These are phyloP conservation scores for Tanypteryx hageni DNA, from an alignment of 2,888 invertebrate genomes.

Conservation along the genomic window DNA sequence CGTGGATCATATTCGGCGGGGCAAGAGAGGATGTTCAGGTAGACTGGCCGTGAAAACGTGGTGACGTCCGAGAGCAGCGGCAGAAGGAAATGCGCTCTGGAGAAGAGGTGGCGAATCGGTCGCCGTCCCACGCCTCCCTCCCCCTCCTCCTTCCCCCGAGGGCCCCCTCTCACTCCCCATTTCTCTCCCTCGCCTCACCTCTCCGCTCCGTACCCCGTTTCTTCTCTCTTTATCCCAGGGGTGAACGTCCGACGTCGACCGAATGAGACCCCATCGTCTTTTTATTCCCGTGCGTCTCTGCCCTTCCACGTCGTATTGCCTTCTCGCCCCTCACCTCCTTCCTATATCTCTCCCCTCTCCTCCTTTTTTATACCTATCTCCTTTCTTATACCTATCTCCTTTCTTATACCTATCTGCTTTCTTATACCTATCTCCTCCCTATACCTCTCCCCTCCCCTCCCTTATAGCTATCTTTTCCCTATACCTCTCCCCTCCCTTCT, in stretches of 20 bases:
- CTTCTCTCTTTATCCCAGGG: conserved; percentile 26
- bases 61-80: background rate
- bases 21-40: background rate
- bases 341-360: conserved; percentile 64
- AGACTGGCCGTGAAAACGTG: conserved; percentile 34
- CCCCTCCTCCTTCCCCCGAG: background rate
- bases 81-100: background rate
- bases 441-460: conserved; percentile 64
- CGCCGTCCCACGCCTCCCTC: no score
- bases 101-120: no score
- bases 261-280: conserved; percentile 70
- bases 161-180: background rate
- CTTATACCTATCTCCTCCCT: conserved; percentile 36
- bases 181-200: background rate
- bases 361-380: conserved; percentile 51
- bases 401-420: conserved; percentile 66
- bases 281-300: conserved; percentile 67
- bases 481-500: conserved; percentile 66
- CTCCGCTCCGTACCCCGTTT: conserved; percentile 65
- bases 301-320: conserved; percentile 55
- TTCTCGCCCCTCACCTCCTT: conserved; percentile 66
- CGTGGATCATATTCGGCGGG: background rate
- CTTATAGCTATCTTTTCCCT: conserved; percentile 67
- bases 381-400: conserved; percentile 65
- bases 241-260: conserved; percentile 59